A percentile compares a stretch with the other conserved stretches of the same genome.
These are phyloP conservation scores for Myotis planiceps DNA, from an alignment of 2,797 vertebrate species.

Conservation along the genomic window DNA sequence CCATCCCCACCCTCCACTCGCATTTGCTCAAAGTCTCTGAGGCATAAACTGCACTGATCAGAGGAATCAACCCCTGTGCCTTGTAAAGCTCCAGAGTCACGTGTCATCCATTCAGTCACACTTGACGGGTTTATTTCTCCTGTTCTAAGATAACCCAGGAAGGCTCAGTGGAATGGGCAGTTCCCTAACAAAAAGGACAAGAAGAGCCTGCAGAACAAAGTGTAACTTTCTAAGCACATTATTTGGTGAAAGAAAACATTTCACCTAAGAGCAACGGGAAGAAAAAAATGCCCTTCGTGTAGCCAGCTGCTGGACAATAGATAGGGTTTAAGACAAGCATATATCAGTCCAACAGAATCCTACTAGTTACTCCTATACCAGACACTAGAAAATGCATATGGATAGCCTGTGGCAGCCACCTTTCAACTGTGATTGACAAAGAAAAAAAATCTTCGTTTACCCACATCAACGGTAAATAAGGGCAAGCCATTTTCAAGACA, in stretches of 20 bases:
- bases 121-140: neutral
- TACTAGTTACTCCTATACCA: neutral
- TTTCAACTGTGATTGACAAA: neutral
- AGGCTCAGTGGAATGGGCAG: neutral
- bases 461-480: neutral
- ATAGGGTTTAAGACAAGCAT: neutral
- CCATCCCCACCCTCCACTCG: neutral
- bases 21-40: neutral
- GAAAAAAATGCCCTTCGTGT: neutral
- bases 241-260: neutral
- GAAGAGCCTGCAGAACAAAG: neutral
- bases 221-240: neutral
- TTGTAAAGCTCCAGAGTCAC: neutral
- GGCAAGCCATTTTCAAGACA: neutral
- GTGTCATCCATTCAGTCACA: neutral
- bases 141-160: neutral
- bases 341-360: neutral
- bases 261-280: neutral
- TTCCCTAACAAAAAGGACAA: neutral
- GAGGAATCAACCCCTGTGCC: neutral
- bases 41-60: neutral
- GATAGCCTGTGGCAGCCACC: neutral
- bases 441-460: neutral
- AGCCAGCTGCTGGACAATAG: neutral
- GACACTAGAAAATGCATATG: neutral